A percentile compares a stretch with the other conserved stretches of the same genome.
Evolutionary conservation across 2,888 invertebrate species (phyloP).

Genomic region (Eupithecia centaureata): DNA sequence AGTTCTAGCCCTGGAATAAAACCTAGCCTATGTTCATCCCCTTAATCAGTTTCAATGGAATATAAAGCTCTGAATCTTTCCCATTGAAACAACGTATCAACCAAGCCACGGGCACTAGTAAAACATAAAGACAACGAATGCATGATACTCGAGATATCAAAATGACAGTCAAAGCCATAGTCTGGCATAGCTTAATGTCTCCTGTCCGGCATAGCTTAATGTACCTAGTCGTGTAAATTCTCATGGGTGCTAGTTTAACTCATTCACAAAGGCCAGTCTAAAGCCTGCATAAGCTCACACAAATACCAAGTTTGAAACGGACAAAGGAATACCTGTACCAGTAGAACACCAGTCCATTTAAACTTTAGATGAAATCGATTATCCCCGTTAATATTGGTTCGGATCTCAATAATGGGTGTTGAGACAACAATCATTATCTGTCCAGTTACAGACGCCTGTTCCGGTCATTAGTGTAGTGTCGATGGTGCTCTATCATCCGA

Average conservation of each 20-base stretch:
- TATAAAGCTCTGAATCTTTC: no score
- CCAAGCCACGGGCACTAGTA: no score
- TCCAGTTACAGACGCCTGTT: constrained; percentile 23
- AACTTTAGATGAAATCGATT: constrained; percentile 32
- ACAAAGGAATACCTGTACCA: constrained; percentile 23
- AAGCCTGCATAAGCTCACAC: background rate
- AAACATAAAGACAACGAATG: background rate
- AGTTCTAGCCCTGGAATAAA: no score
- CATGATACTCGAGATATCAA: no score
- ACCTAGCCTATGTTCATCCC: no score
- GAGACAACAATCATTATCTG: constrained; percentile 39
- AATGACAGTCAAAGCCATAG: background rate
- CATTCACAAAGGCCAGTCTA: background rate
- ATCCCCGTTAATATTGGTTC: constrained; percentile 40
- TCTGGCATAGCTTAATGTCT: background rate
- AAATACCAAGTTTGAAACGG: background rate
- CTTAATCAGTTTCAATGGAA: no score
- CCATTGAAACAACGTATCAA: no score
- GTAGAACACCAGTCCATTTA: constrained; percentile 14
- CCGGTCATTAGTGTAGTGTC: constrained; percentile 29
- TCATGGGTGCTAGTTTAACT: background rate
- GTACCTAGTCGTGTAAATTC: background rate
- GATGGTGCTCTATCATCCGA: constrained; percentile 16
- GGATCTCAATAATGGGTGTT: constrained; percentile 39
- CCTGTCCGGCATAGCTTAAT: background rate